Conservation (phyloP, 2,888 invertebrate genomes). For the Philaethria dido region DNA sequence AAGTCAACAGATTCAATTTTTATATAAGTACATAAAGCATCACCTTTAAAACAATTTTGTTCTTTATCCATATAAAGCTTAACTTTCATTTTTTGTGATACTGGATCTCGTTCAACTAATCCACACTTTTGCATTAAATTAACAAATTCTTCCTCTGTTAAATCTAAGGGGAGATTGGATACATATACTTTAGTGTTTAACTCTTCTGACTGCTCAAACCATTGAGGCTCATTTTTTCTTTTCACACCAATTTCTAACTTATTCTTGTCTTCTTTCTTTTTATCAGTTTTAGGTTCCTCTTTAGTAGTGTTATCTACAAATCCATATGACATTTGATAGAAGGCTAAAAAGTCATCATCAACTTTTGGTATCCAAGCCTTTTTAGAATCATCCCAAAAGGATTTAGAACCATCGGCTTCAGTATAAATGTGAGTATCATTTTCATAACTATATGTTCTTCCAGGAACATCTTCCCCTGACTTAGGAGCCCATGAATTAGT, state of each 20-base stretch:
- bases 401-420: slow-evolving; percentile 94
- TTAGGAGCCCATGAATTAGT: slow-evolving; percentile 76
- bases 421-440: slow-evolving; percentile 91
- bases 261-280: slow-evolving; percentile 61
- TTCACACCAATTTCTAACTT: slow-evolving; percentile 80
- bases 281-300: slow-evolving; percentile 58
- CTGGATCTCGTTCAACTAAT: slow-evolving; percentile 93
- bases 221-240: slow-evolving; percentile 86
- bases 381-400: slow-evolving; percentile 95
- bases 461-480: slow-evolving; percentile 58
- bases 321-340: slow-evolving; percentile 97
- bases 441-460: slow-evolving; percentile 87
- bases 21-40: slow-evolving; percentile 97
- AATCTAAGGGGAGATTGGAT: slow-evolving; percentile 93
- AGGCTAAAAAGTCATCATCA: slow-evolving; percentile 97
- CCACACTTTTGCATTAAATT: slow-evolving; percentile 98
- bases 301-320: slow-evolving; percentile 86
- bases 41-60: slow-evolving; percentile 94
- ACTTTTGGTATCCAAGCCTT: slow-evolving; percentile 98
- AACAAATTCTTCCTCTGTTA: slow-evolving; percentile 94
- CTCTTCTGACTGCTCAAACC: slow-evolving; percentile 96
- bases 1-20: slow-evolving; percentile 98
- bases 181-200: slow-evolving; percentile 98
- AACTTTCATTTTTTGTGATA: slow-evolving; percentile 91
- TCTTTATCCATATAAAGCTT: slow-evolving; percentile 94